Evolutionary conservation across 2,113 vertebrate species (phyloP), one percentile per base, ranked within the genome.

Genomic region (Pedetes capensis): DNA sequence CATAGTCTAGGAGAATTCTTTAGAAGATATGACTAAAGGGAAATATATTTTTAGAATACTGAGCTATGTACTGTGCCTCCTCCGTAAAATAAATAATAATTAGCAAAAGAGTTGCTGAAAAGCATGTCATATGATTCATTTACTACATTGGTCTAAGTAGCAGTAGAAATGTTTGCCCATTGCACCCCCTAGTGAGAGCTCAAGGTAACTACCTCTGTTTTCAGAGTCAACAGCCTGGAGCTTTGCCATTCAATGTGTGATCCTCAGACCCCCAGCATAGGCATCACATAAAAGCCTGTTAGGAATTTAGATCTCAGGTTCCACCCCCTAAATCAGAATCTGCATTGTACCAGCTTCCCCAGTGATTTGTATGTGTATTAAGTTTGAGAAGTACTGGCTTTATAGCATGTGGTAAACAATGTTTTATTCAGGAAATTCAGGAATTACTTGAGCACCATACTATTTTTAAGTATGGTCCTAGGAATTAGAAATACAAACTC

Each of bases 141-240:
- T 44, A 68, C 57, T 4, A 14, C 1, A 2, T 5, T 32, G 17
- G n/a, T 18, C 51, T 9, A 51, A 88, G 78, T 18, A 37, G 14
- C 51, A 8, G 5, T 49, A n/a, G 76, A 96, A 96, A 84, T 71
- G 78, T 82, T 97, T 96, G 95, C 91, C 82, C 22, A 9, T 74
- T 87, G 87, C 85, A n/a, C 96, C 96, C 44, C 37, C 97, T 95
- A 85, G 93, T 96, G 97, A 64, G 0, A 17, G 0, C 6, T 86
- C 44, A 5, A 4, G 4, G 89, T 59, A 95, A 95, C 71, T 94
- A 90, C 81, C 51, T 85, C 57, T 87, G 47, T 37, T 94, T 64
- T 20, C 37, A 53, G 4, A 34, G n/a, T 0, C 8, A 22, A 12
- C 16, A 18, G 29, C 72, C 80, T 61, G 18, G 10, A 79, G 49